phyloP scores from a whole-genome alignment of 2,888 invertebrate species.

The Pardosa pseudoannulata region DNA sequence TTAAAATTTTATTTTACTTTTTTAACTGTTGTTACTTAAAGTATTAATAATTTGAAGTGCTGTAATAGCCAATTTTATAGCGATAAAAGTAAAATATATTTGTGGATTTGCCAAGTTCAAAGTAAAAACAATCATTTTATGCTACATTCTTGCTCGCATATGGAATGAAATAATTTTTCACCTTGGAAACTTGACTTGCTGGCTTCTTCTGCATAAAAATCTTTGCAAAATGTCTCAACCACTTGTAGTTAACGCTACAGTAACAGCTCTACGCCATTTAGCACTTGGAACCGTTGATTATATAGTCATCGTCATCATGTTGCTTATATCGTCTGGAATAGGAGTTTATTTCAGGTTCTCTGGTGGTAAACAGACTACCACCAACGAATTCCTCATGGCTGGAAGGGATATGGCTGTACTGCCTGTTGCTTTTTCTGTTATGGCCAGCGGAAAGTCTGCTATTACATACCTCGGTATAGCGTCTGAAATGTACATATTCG shows the following conservation, averaged over 20 bases:
- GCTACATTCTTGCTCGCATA: too few species aligned
- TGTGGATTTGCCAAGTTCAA: too few species aligned
- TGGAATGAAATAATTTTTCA: too few species aligned
- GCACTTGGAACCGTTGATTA: slow-evolving; percentile 43
- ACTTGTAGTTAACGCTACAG: not conserved
- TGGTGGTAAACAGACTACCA: slow-evolving; percentile 90
- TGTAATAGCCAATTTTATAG: too few species aligned
- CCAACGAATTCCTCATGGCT: slow-evolving; percentile 83
- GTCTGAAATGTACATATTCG: slow-evolving; percentile 89
- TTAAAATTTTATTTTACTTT: too few species aligned
- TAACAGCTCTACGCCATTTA: not conserved
- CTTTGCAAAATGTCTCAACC: not conserved
- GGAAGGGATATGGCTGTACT: slow-evolving; percentile 87
- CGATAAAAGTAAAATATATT: too few species aligned
- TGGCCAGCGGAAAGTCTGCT: slow-evolving; percentile 96
- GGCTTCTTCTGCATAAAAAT: not conserved
- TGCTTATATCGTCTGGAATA: slow-evolving; percentile 77
- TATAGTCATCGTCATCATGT: slow-evolving; percentile 47
- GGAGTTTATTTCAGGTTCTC: slow-evolving; percentile 90
- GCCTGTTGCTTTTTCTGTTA: slow-evolving; percentile 91
- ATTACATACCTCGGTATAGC: slow-evolving; percentile 91
- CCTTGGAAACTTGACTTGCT: not conserved
- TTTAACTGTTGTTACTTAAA: too few species aligned
- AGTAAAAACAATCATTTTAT: too few species aligned
- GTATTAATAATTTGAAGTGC: too few species aligned